Conservation (phyloP, 2,797 vertebrate species). For the Tachyglossus aculeatus region DNA sequence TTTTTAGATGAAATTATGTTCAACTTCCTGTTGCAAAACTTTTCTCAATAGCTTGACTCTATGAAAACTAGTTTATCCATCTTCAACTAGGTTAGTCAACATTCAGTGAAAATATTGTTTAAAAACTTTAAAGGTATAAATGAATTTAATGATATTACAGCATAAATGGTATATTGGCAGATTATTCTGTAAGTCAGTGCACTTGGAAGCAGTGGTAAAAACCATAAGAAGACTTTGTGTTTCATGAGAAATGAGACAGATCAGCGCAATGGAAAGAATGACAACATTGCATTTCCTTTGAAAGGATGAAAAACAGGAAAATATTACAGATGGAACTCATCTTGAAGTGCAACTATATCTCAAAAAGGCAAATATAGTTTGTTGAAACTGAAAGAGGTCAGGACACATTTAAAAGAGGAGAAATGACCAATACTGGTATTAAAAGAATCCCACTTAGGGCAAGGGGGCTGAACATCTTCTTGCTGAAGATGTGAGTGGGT, state of each 20-base stretch:
- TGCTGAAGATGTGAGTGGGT: constrained; percentile 24
- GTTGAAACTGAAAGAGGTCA: constrained; percentile 8
- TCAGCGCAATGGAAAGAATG: constrained; percentile 64
- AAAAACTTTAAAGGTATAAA: too few species aligned
- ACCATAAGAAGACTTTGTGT: constrained; percentile 51
- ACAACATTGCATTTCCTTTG: constrained; percentile 62
- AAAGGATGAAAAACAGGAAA: constrained; percentile 73
- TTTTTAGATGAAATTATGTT: constrained; percentile 25
- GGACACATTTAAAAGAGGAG: constrained; percentile 6
- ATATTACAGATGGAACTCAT: constrained; percentile 69
- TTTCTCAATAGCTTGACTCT: constrained; percentile 33
- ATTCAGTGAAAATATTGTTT: too few species aligned
- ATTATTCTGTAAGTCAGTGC: constrained; percentile 65
- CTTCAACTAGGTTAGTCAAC: too few species aligned
- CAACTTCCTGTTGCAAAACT: constrained; percentile 40
- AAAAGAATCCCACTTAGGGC: constrained; percentile 7
- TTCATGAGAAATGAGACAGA: constrained; percentile 69
- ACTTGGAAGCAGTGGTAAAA: constrained; percentile 53
- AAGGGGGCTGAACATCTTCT: constrained; percentile 3
- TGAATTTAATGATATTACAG: constrained; percentile 62
- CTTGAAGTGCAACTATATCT: constrained; percentile 61
- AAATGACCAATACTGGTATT: neutral
- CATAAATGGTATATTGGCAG: constrained; percentile 62
- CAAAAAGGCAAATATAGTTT: constrained; percentile 38
- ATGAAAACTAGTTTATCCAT: too few species aligned